Conservation (phyloP, 30 jellyfish, hydroid and myxozoan genomes). For the Pelagia noctiluca region DNA sequence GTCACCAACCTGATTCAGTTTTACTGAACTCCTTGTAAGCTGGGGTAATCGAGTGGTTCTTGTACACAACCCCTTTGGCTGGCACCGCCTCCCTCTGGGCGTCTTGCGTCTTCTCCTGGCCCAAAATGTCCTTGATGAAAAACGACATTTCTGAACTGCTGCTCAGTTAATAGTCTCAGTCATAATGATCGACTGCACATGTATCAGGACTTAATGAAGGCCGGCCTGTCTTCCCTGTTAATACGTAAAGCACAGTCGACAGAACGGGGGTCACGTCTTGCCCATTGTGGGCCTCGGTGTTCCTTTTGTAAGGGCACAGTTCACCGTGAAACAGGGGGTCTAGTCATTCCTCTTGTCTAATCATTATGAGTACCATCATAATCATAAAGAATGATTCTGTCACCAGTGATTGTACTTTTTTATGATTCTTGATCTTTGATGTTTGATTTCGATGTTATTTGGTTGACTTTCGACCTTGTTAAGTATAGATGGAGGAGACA, state of each 20-base stretch:
- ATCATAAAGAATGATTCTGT: no score
- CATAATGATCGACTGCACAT: background rate
- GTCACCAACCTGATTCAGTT: constrained; percentile 11
- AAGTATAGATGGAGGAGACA: no score
- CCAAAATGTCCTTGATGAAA: constrained; percentile 69
- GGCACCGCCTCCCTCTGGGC: no score
- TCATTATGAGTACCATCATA: no score
- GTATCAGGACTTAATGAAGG: constrained; percentile 30
- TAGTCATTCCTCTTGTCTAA: no score
- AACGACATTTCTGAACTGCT: constrained; percentile 53
- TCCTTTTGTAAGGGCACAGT: no score
- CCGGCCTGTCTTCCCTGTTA: background rate
- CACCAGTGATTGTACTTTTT: no score
- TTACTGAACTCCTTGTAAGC: background rate
- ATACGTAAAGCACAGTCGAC: background rate
- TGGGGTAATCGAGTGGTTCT: background rate
- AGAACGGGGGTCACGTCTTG: background rate
- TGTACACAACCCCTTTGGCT: background rate
- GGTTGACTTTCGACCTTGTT: no score
- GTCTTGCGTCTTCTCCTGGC: no score
- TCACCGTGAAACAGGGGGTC: no score
- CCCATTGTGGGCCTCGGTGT: constrained; percentile 1
- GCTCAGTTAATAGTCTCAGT: constrained; percentile 17
- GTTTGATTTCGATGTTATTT: no score
- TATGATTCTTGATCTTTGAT: no score